These are phyloP conservation scores for Festucalex cinctus DNA, from an alignment of 2,113 vertebrate species.

Conservation along the genomic window DNA sequence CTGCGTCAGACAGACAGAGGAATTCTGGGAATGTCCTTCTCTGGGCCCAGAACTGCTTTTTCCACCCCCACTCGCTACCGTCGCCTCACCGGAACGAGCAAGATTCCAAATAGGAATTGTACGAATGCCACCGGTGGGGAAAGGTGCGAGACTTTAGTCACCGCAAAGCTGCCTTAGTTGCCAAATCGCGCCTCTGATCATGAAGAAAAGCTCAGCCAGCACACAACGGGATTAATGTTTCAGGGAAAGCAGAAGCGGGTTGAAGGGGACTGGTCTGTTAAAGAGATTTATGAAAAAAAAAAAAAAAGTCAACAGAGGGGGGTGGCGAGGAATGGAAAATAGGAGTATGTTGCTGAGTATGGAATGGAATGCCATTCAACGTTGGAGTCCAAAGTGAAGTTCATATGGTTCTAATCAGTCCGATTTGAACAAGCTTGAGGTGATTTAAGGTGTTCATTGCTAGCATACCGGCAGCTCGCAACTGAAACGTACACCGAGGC, in stretches of 20 bases:
- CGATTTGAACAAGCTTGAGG: conserved; percentile 35
- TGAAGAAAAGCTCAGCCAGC: conserved; percentile 17
- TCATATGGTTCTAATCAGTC: conserved; percentile 62
- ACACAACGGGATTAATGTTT: conserved; percentile 38
- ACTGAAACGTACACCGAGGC: conserved; percentile 30
- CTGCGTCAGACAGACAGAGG: conserved; percentile 62
- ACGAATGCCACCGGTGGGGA: conserved; percentile 34
- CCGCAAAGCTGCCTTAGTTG: conserved; percentile 21
- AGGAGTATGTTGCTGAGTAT: conserved; percentile 49
- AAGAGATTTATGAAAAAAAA: conserved; percentile 47
- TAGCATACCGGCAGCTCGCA: conserved; percentile 51
- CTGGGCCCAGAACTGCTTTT: conserved; percentile 25
- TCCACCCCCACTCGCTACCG: conserved; percentile 22
- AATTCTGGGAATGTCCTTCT: conserved; percentile 66
- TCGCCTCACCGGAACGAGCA: conserved; percentile 20
- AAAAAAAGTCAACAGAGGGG: conserved; percentile 19
- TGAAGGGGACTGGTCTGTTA: conserved; percentile 11
- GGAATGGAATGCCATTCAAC: conserved; percentile 67
- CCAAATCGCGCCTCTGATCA: conserved; percentile 20
- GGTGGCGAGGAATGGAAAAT: conserved; percentile 31
- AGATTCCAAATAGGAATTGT: conserved; percentile 64
- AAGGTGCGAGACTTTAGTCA: conserved; percentile 25
- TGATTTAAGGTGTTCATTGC: conserved; percentile 64
- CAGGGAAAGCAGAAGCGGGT: conserved; percentile 7
- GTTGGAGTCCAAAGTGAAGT: conserved; percentile 37